phyloP scores from a whole-genome alignment of 2,888 invertebrate species.

The Trimorus sp. region DNA sequence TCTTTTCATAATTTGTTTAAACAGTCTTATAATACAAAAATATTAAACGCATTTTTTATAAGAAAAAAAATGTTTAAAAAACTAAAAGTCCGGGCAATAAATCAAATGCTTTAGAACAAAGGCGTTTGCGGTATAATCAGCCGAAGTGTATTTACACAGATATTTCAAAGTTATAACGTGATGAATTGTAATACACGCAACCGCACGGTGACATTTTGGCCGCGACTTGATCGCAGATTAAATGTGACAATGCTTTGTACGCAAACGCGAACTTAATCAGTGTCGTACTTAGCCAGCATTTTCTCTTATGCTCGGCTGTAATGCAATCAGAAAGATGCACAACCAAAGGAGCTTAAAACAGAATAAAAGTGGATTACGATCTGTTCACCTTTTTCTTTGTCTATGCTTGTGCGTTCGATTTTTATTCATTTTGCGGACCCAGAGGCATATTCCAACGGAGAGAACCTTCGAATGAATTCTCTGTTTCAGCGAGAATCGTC shows the following conservation, averaged over 20 bases:
- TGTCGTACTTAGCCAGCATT: conserved; percentile 53
- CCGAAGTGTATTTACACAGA: too few species aligned
- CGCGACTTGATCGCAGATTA: conserved; percentile 35
- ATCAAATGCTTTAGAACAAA: too few species aligned
- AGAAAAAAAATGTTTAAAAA: too few species aligned
- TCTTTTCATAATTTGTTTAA: too few species aligned
- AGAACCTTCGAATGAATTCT: conserved; percentile 13
- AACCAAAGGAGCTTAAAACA: conserved; percentile 51
- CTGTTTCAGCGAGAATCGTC: neutral
- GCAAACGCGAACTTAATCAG: conserved; percentile 38
- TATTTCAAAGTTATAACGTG: too few species aligned
- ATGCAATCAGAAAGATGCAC: conserved; percentile 43
- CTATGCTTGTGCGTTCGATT: conserved; percentile 29
- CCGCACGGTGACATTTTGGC: conserved; percentile 40
- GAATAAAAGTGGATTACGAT: conserved; percentile 59
- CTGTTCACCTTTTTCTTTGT: conserved; percentile 44
- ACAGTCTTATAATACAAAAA: too few species aligned
- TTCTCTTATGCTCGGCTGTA: conserved; percentile 40
- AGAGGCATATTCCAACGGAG: conserved; percentile 35
- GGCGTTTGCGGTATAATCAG: too few species aligned
- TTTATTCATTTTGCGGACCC: conserved; percentile 31
- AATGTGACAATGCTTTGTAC: conserved; percentile 30
- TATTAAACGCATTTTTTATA: too few species aligned
- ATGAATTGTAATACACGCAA: too few species aligned
- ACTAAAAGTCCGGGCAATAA: too few species aligned